Base-by-base conservation (phyloP, 2,888 invertebrate species). In the Amphipoea lucens region DNA sequence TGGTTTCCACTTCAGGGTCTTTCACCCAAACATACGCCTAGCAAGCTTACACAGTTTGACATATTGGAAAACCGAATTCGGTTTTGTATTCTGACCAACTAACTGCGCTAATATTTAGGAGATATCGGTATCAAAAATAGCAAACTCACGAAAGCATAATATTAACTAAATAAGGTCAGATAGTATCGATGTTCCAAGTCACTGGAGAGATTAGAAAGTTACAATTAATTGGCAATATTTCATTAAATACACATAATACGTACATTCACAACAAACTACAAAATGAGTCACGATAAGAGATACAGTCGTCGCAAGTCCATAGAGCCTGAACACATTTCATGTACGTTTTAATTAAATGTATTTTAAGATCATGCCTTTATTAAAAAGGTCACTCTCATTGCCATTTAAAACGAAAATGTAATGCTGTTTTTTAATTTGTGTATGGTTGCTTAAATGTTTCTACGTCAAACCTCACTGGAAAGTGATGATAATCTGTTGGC, bases 1-100 rank as follows among this genome's bases (percentile, higher is more conserved):
- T 98, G 98, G 98, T 98, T 98, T 98, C 98, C 98, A 98, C 97
- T 97, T 94, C 97, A 97, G 97, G 97, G 97, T 97, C 97, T 96
- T 97, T 97, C 95, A 97, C 97, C 97, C 97, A 97, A 96, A 93
- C 90, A 91, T 89, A 94, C 93, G 93, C 94, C 94, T 95, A 94
- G 92, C 91, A 93, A 93, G 94, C 95, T 95, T 92, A 90, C 92
- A 92, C 90, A 91, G 89, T 88, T 85, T 82, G 85, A 87, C 86
- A 92, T 91, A 87, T 94, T 94, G 94, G 94, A 95, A 95, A 94
- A 96, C 94, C 94, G 94, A 94, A 91, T 91, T 88, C 88, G 89
- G 82, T 88, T 89, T 85, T 78, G 80, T 87, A 79, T 84, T 90
- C 88, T 88, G 86, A 87, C 89, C 89, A 75, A 77, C 78, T 76